A percentile compares a stretch with the other conserved stretches of the same genome.
Conservation (phyloP, 2,113 vertebrate species). For the Zonotrichia leucophrys region DNA sequence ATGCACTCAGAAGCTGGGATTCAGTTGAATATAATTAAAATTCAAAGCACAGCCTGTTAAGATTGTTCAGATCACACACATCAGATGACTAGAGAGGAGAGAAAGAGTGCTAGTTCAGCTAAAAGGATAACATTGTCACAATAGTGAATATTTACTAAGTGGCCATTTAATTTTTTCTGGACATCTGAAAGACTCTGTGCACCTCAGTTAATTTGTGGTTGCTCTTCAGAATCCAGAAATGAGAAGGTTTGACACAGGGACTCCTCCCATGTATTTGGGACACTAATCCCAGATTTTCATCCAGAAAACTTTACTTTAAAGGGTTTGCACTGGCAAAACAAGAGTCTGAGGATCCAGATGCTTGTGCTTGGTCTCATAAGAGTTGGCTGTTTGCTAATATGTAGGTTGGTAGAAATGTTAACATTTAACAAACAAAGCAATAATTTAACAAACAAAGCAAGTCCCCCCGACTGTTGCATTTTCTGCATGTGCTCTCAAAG, state of each 20-base stretch:
- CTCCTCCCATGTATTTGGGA: not conserved
- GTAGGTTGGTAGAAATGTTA: not conserved
- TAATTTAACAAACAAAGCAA: not conserved
- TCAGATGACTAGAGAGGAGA: not conserved
- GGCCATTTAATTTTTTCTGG: not conserved
- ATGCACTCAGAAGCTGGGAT: not conserved
- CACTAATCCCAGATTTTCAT: not conserved
- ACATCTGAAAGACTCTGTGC: not conserved
- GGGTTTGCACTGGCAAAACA: not conserved
- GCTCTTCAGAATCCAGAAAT: not conserved
- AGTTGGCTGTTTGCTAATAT: not conserved
- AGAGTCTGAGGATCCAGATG: not conserved
- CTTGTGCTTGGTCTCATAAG: not conserved
- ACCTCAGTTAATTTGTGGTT: not conserved
- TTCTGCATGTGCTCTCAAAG: not conserved
- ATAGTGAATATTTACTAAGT: not conserved
- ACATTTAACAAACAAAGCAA: not conserved
- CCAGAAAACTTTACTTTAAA: not conserved
- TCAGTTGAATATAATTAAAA: not conserved
- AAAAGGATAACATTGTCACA: not conserved
- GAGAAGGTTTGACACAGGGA: fast-evolving
- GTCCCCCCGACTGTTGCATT: not conserved
- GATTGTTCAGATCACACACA: not conserved
- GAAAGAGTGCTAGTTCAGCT: not conserved
- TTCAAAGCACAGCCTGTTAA: not conserved